phyloP scores from a whole-genome alignment of 2,113 vertebrate genomes.

The Ginglymostoma cirratum region DNA sequence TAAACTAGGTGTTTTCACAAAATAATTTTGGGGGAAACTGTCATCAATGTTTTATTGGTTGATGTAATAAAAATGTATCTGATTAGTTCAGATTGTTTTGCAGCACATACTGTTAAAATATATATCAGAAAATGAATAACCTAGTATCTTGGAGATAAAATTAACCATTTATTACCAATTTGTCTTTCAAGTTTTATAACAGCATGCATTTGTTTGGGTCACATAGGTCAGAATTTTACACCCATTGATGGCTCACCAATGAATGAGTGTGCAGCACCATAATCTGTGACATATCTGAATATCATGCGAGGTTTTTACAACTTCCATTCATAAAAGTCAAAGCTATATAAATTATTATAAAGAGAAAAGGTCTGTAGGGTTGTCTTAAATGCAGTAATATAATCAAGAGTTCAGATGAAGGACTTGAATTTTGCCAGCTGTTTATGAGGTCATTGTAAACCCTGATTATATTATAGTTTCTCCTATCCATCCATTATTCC shows the following conservation, averaged over 20 bases:
- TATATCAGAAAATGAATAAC: neutral
- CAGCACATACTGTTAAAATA: neutral
- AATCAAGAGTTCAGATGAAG: conserved; percentile 15
- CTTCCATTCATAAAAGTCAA: conserved; percentile 23
- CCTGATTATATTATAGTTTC: neutral
- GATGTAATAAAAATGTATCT: neutral
- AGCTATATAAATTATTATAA: conserved; percentile 15
- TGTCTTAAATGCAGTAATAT: neutral
- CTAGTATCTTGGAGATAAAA: neutral
- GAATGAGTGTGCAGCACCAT: neutral
- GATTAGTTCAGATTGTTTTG: neutral
- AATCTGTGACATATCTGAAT: neutral
- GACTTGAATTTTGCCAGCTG: neutral
- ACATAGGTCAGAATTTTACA: neutral
- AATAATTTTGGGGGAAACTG: neutral
- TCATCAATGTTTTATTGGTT: neutral
- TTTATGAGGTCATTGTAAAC: conserved; percentile 29
- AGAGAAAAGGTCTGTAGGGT: neutral
- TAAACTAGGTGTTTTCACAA: neutral
- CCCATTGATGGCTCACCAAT: neutral
- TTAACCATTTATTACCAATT: neutral
- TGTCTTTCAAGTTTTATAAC: neutral
- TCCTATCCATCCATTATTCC: neutral
- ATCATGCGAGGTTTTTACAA: conserved; percentile 12
- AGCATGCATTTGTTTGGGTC: neutral